Percentiles rank a stretch among this genome's conserved stretches.
Evolutionary conservation across 2,797 vertebrate genomes (phyloP).

Genomic region (Parambassis ranga): DNA sequence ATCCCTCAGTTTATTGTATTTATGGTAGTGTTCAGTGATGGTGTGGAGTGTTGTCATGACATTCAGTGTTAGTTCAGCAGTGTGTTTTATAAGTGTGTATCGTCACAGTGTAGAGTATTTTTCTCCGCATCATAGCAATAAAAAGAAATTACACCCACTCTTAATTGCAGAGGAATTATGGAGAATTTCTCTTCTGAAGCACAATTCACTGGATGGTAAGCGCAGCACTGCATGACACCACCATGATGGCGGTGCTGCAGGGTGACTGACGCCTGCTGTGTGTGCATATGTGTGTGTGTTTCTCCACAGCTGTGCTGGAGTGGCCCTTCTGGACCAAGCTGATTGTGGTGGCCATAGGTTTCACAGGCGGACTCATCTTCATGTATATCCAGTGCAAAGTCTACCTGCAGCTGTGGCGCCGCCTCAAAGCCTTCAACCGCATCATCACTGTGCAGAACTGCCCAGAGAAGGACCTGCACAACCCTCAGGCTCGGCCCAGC

Average conservation of each 20-base stretch:
- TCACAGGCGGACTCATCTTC: constrained; percentile 93
- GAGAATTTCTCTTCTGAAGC: constrained; percentile 72
- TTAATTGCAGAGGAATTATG: constrained; percentile 77
- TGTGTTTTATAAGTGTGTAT: neutral
- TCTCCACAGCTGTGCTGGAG: constrained; percentile 87
- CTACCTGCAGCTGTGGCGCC: constrained; percentile 94
- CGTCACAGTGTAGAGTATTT: neutral
- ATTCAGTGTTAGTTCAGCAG: too few relatives aligned
- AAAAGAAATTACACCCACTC: constrained; percentile 59
- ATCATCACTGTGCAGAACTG: constrained; percentile 99
- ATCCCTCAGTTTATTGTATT: neutral
- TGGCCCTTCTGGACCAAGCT: constrained; percentile 99
- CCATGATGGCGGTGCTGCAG: constrained; percentile 20
- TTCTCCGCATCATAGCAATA: constrained; percentile 10
- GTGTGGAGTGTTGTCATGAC: constrained; percentile 38
- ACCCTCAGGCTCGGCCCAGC: constrained; percentile 15
- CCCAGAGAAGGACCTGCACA: constrained; percentile 82
- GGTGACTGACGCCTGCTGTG: neutral
- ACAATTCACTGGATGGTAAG: constrained; percentile 69
- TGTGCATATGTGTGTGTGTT: neutral
- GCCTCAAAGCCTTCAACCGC: constrained; percentile 97
- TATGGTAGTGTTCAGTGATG: constrained; percentile 21
- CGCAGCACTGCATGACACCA: constrained; percentile 40
- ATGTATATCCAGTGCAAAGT: constrained; percentile 98
- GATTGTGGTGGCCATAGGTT: constrained; percentile 91